These are phyloP conservation scores for Atopsyche davidsoni DNA, from an alignment of 1,140 invertebrate genomes.

Conservation along the genomic window DNA sequence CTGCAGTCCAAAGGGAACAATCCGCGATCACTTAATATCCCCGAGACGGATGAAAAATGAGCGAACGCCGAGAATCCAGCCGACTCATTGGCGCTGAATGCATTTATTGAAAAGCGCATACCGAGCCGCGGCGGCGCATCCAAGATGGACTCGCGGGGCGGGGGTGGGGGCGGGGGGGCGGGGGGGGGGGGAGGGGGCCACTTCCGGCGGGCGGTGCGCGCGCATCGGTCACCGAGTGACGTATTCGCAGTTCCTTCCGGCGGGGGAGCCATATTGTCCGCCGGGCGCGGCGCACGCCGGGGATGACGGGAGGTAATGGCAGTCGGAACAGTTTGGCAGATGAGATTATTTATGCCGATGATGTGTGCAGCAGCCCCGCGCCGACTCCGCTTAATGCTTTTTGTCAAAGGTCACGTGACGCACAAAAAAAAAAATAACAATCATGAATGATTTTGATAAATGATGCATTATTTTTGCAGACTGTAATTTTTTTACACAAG, in stretches of 20 bases:
- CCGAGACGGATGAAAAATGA: neutral
- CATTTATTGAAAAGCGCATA: conserved; percentile 2
- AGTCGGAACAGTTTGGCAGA: conserved; percentile 25
- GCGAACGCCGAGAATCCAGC: neutral
- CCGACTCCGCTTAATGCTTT: no score
- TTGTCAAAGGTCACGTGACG: no score
- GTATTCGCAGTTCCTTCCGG: conserved; percentile 31
- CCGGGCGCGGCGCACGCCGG: conserved; percentile 1
- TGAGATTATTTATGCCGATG: conserved; percentile 20
- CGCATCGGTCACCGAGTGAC: conserved; percentile 26
- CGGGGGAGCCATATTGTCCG: conserved; percentile 29
- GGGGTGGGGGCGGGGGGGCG: neutral
- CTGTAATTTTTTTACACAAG: no score
- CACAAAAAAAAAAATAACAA: no score
- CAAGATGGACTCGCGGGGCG: neutral
- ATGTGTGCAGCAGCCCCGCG: no score
- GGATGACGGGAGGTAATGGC: conserved; percentile 25
- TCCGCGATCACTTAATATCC: neutral
- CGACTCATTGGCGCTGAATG: neutral
- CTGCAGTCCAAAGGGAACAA: no score
- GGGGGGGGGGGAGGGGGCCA: conserved; percentile 8
- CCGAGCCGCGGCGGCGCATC: neutral
- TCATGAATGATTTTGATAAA: no score
- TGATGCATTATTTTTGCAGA: no score
- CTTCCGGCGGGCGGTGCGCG: conserved; percentile 25